A percentile compares a stretch with the other conserved stretches of the same genome.
These are phyloP conservation scores for Synergus japonicus DNA, from an alignment of 2,888 invertebrate genomes.

Conservation along the genomic window DNA sequence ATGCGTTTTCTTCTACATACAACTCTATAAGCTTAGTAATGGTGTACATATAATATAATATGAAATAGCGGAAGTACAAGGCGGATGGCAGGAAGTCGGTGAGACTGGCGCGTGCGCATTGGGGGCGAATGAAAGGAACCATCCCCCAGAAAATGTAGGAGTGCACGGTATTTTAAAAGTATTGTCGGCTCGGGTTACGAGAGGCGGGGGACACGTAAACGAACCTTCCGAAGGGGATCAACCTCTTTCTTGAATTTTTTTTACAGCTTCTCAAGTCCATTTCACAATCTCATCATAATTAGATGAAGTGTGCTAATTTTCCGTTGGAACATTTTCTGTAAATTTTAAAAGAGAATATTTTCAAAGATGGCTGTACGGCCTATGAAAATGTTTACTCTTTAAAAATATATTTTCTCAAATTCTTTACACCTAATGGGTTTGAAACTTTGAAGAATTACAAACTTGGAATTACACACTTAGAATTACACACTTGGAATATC, in stretches of 20 bases:
- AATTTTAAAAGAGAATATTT: too few species aligned
- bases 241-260: slow-evolving; percentile 17
- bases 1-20: slow-evolving; percentile 57
- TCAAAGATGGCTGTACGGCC: too few species aligned
- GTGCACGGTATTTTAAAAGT: slow-evolving; percentile 64
- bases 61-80: slow-evolving; percentile 73
- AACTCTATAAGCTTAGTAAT: slow-evolving; percentile 27
- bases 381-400: too few species aligned
- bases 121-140: slow-evolving; percentile 57
- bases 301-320: too few species aligned
- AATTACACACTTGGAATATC: too few species aligned
- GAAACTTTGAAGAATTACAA: too few species aligned
- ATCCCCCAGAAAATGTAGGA: slow-evolving; percentile 66
- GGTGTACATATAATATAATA: slow-evolving; percentile 65
- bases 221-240: slow-evolving; percentile 21
- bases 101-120: slow-evolving; percentile 75
- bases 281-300: too few species aligned
- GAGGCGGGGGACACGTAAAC: slow-evolving; percentile 43
- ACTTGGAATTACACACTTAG: too few species aligned
- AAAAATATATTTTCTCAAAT: too few species aligned
- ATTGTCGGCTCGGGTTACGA: slow-evolving; percentile 70
- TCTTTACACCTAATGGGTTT: too few species aligned
- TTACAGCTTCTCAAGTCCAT: not conserved
- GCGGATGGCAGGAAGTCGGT: slow-evolving; percentile 76
- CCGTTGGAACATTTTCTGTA: too few species aligned